Evolutionary conservation across 2,113 vertebrate species (phyloP), one percentile per base, ranked within the genome.

Genomic region (Myotis yumanensis): DNA sequence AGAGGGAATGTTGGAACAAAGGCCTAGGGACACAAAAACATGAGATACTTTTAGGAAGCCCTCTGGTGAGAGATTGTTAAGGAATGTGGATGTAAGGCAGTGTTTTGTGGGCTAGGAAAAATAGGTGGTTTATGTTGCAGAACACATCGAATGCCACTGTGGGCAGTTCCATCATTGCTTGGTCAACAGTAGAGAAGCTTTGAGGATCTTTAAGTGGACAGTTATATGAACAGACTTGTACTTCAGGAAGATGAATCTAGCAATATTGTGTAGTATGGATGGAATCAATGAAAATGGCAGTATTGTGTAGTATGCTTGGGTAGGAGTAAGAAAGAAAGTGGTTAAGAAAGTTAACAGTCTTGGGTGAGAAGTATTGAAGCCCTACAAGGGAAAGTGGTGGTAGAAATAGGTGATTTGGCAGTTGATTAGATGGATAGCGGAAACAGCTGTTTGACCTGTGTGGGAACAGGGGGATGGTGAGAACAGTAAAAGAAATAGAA

Each of bases 91-190:
- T 40, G 73, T 52, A 91, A 93, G 87, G 93, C 40, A 62, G 85
- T 92, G 75, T 81, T 94, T 92, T 85, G 83, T 85, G 90, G 57
- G 51, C 66, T 54, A 75, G 57, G 62, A 68, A 93, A 89, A 88
- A n/a, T 75, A 54, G 93, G 64, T 96, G 43, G 75, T 84, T 93
- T 77, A 20, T 80, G 52, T 83, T 86, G 46, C 35, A 86, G 59
- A 86, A 46, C 51, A 46, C 73, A 76, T 64, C 40, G 52, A 88
- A 64, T 48, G 66, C 51, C n/a, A 46, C 43, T 69, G 62, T 52
- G 64, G 79, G 69, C 25, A 62, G 35, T 81, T 66, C 17, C 68
- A 75, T 40, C 40, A 9, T 25, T 75, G 5, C 32, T 48, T 89
- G 46, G 54, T 83, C 68, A 30, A 85, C 3, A 37, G 22, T 9